Base-by-base conservation (phyloP, 2,797 vertebrate genomes). In the Pampus argenteus region DNA sequence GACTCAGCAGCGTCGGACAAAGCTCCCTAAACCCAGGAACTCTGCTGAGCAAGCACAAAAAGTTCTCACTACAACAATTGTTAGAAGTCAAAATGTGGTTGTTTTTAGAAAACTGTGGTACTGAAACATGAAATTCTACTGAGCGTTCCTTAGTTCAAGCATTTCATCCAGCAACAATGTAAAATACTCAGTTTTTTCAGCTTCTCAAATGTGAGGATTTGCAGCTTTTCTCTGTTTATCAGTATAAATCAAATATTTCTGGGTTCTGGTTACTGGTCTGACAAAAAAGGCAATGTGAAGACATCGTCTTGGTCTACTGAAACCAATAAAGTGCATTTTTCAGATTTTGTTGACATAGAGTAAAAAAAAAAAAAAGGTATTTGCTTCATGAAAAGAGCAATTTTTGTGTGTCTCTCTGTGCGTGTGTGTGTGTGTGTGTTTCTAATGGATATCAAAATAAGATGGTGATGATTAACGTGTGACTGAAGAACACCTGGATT, bases 1-100 rank as follows among this genome's bases (percentile, higher is more conserved):
- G 87, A 88, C 57, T 90, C 84, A 78, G 87, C 73, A 81, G 55
- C 20, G 56, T 13, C 9, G 4, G 72, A 70, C 34, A n/a, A 42
- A 65, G 66, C 62, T 58, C 50, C 28, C 2, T 76, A 28, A 8
- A 25, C 31, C 15, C 9, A 25, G 18, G 8, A 51, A 25, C 23
- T 47, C 22, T 67, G 65, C 76, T 58, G 42, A 78, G 25, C 10
- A n/a, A 38, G 51, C 34, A 79, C 1, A 64, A 71, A 56, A 57
- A 59, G 8, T 49, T 50, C n/a, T 60, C 10, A 2, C 20, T 58
- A 7, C 6, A 34, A 52, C 17, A 42, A 58, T 31, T 51, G 47
- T 40, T 48, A 23, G 25, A 59, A 64, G 69, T 18, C 36, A 10
- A 45, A 22, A 34, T 40, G 26, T 13, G 57, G 25, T 45, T 48